Evolutionary conservation across 2,888 invertebrate species (phyloP).

Genomic region (Mycogona germanica): DNA sequence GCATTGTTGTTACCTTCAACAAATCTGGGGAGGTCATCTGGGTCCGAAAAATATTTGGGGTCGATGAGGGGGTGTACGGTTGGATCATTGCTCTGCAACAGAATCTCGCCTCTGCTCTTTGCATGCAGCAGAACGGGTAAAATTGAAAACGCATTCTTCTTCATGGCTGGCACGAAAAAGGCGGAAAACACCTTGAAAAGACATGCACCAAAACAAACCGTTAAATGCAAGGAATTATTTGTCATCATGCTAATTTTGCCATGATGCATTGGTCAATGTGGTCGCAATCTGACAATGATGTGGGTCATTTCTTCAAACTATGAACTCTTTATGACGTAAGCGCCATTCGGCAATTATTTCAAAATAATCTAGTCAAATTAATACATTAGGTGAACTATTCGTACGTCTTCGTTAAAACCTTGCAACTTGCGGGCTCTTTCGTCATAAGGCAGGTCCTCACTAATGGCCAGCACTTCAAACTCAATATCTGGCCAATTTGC

Average conservation of each 20-base stretch:
- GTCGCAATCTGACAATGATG: too few species aligned
- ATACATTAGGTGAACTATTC: too few species aligned
- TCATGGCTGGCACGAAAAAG: not conserved
- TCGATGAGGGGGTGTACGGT: conserved; percentile 76
- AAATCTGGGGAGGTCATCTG: conserved; percentile 57
- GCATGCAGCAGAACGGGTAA: conserved; percentile 61
- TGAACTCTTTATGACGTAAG: too few species aligned
- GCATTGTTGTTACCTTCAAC: too few species aligned
- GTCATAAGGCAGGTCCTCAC: not conserved
- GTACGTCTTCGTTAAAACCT: not conserved
- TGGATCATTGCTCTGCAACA: conserved; percentile 65
- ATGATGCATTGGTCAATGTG: too few species aligned
- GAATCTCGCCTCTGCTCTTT: conserved; percentile 49
- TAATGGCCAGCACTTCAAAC: conserved; percentile 61
- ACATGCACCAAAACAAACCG: too few species aligned
- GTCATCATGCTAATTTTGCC: too few species aligned
- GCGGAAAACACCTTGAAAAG: too few species aligned
- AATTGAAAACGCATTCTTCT: conserved; percentile 52
- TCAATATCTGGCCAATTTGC: conserved; percentile 90
- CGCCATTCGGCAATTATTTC: too few species aligned
- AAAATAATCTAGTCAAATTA: too few species aligned
- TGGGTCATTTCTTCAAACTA: too few species aligned
- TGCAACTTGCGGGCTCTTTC: not conserved
- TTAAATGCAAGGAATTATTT: too few species aligned
- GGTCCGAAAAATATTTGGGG: conserved; percentile 81